Evolutionary conservation across 1,140 invertebrate genomes (phyloP), one percentile per base, ranked within the genome.

Genomic region (Tetramorium alpestre): DNA sequence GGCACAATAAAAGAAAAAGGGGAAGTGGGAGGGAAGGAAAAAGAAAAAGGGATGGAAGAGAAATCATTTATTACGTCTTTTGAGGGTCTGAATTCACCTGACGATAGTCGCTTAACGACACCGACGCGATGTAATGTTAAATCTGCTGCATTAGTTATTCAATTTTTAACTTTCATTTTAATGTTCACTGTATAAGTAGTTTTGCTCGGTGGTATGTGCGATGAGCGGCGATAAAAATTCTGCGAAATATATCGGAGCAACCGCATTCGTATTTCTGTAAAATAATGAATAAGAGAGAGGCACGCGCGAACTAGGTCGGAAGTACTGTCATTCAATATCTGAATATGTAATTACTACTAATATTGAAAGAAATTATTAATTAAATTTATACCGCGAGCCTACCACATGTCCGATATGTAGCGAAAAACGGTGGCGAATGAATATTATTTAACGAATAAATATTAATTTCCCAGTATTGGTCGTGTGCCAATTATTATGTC

Each of bases 351-450:
- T 82, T 54, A 25, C 70, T 47, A 72, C 5, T 82, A n/a, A 58
- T 60, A 58, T 49, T 2, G 13, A 72, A 51, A 64, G n/a, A 41
- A 28, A 84, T 84, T 84, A 84, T 73, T 84, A 84, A 84, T 84
- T 84, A 62, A 84, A 72, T 25, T 67, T 54, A 4, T 49, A n/a
- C 38, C 51, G 51, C 25, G 28, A 47, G 8, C 5, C 22, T 18
- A 3, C 28, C 33, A 6, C 60, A 11, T 11, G 44, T 11, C 44
- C 44, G 44, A 1, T 10, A 11, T 11, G 11, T 11, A 47, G 2
- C 22, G 28, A 56, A 73, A 47, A 54, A 33, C 8, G 22, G 3
- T 2, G 22, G 10, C 6, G 10, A 22, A 7, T 10, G 25, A 41
- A 11, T 47, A 72, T 72, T 60, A 70, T 47, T 58, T 60, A 47